A percentile compares a stretch with the other conserved stretches of the same genome.
Evolutionary conservation across 2,797 vertebrate genomes (phyloP).

Genomic region (Syncerus caffer): DNA sequence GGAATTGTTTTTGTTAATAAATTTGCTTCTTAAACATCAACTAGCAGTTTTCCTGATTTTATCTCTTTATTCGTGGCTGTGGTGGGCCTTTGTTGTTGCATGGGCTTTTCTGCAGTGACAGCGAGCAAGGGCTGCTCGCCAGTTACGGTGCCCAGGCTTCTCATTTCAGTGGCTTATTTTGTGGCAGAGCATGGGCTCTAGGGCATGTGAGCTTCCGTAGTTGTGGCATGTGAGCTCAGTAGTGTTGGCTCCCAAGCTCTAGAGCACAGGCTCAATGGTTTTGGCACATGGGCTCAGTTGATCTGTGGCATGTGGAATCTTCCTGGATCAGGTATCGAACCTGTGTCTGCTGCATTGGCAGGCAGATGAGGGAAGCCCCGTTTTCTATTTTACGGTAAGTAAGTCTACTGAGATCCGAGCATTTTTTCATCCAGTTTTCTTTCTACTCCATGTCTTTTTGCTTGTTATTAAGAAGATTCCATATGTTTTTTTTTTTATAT

Average conservation of each 20-base stretch:
- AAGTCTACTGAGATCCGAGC: not conserved
- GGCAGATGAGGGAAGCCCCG: not conserved
- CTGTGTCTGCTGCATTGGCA: not conserved
- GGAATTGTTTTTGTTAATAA: not conserved
- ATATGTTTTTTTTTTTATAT: not conserved
- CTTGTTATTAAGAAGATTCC: not conserved
- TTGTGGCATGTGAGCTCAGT: not conserved
- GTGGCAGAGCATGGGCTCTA: not conserved
- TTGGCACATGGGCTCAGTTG: not conserved
- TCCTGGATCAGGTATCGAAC: not conserved
- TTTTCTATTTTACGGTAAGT: not conserved
- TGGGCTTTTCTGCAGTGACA: not conserved
- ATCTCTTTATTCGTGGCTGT: not conserved
- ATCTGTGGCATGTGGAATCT: not conserved
- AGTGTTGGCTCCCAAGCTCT: not conserved
- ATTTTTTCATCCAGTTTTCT: constrained; percentile 5
- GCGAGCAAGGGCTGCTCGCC: not conserved
- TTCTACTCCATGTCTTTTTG: not conserved
- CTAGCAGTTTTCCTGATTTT: not conserved
- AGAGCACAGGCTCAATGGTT: not conserved
- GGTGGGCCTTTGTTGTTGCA: not conserved
- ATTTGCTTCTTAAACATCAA: not conserved
- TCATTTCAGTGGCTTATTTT: not conserved
- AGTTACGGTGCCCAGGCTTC: accelerated
- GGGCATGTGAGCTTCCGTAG: not conserved